Base-by-base conservation (phyloP, 2,888 invertebrate species). In the Girardia tigrina region DNA sequence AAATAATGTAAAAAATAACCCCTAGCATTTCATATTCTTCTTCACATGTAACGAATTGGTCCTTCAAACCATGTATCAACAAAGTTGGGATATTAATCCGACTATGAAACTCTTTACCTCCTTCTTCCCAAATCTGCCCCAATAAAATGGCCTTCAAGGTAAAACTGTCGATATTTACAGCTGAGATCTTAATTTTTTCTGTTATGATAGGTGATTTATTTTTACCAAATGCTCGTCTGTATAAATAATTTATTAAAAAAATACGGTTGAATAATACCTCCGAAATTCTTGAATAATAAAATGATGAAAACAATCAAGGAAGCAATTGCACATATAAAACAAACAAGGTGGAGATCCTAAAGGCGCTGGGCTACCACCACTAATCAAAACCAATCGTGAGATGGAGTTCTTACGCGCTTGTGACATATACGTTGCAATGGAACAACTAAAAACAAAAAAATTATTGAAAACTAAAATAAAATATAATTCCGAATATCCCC, bases 11-110 rank as follows among this genome's bases (percentile, higher is more conserved):
- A 36, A 36, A 36, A 36, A 36, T 82, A 81, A 89, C 88, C 83
- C 88, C 85, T 82, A 88, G 87, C 89, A 89, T 89, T 82, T 88
- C 88, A 80, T 88, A 87, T 83, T 89, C 88, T 80, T 89, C 89
- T 23, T 88, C 88, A 77, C 89, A 84, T n/a, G 88, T 87, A 28
- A 89, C 88, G 77, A 87, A 85, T 78, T 87, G 87, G 82, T 89
- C 89, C 80, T 87, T 86, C 79, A 88, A 83, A 12, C 89, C 89
- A 81, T 89, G 88, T 42, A 89, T 86, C 29, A 89, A 84, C 69
- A 89, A 85, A 1, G 89, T 88, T 1, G 89, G 88, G 74, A 87
- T 87, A 72, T 86, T 84, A 75, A 89, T 87, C 81, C 88, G 86
- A 79, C 88, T 85, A 81, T 89, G 89, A 80, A 88, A 89, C 28